Evolutionary conservation across 92 coral and sea anemone species (phyloP).

Genomic region (Palythoa caribaeorum): DNA sequence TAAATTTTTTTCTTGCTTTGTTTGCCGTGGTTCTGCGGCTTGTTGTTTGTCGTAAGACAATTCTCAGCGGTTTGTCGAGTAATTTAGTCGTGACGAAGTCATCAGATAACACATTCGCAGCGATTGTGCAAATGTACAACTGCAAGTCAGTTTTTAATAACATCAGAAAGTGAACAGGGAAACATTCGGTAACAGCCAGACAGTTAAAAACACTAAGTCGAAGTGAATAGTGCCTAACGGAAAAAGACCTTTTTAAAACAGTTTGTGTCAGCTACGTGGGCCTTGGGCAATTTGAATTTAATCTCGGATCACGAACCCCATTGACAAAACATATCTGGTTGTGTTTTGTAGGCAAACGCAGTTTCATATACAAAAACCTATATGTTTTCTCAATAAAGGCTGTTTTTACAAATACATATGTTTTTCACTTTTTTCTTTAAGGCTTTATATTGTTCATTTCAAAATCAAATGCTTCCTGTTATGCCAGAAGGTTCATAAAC

Average conservation of each 20-base stretch:
- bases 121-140: slow-evolving; percentile 34
- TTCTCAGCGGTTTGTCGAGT: slow-evolving; percentile 37
- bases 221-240: slow-evolving; percentile 1
- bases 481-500: slow-evolving; percentile 30
- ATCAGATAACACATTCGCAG: slow-evolving; percentile 43
- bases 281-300: slow-evolving; percentile 34
- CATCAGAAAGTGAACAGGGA: not conserved
- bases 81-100: slow-evolving; percentile 48
- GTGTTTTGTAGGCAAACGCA: slow-evolving; percentile 14
- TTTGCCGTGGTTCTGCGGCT: not conserved
- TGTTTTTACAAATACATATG: not conserved
- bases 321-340: slow-evolving; percentile 34
- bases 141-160: not conserved
- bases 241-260: not conserved
- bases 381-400: slow-evolving; percentile 6
- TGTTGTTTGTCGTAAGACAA: not conserved
- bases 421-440: not conserved
- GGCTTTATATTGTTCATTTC: not conserved
- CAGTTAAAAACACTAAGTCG: not conserved
- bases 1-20: not conserved
- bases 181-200: not conserved
- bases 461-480: not conserved
- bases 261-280: slow-evolving; percentile 14
- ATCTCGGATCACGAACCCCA: slow-evolving; percentile 31
- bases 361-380: not conserved